Evolutionary conservation across 2,888 invertebrate genomes (phyloP).

Genomic region (Toxonevra muliebris): DNA sequence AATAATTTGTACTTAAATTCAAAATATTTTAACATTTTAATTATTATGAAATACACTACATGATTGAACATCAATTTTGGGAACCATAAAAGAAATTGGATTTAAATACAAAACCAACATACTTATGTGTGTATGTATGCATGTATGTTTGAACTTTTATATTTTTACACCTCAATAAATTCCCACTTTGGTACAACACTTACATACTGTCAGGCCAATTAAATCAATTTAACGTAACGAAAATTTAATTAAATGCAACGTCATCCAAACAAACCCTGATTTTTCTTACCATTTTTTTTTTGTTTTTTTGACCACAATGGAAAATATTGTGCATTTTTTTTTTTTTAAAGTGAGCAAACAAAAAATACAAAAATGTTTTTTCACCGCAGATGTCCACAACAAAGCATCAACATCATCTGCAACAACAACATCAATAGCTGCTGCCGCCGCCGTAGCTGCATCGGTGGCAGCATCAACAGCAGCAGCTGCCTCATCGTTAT

Average conservation of each 20-base stretch:
- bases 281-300: slow-evolving; percentile 7
- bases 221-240: slow-evolving; percentile 35
- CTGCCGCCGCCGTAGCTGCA: slow-evolving; percentile 46
- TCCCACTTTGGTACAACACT: slow-evolving; percentile 20
- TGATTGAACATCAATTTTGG: too few relatives aligned
- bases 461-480: slow-evolving; percentile 49
- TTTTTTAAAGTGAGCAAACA: too few relatives aligned
- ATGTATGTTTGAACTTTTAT: slow-evolving; percentile 2
- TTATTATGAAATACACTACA: too few relatives aligned
- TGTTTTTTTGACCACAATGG: too few relatives aligned
- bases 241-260: slow-evolving; percentile 34
- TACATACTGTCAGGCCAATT: slow-evolving; percentile 38
- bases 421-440: slow-evolving; percentile 44
- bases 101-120: too few relatives aligned
- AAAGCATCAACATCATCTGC: slow-evolving; percentile 46
- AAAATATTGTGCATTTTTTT: too few relatives aligned
- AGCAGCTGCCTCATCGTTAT: slow-evolving; percentile 43
- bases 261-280: slow-evolving; percentile 4
- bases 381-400: slow-evolving; percentile 44
- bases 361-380: background rate
- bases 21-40: background rate
- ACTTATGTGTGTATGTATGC: too few relatives aligned
- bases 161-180: slow-evolving; percentile 25
- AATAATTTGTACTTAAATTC: too few relatives aligned
- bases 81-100: too few relatives aligned